phyloP scores from a whole-genome alignment of 1,140 invertebrate genomes.

The Chrysopa pallens region DNA sequence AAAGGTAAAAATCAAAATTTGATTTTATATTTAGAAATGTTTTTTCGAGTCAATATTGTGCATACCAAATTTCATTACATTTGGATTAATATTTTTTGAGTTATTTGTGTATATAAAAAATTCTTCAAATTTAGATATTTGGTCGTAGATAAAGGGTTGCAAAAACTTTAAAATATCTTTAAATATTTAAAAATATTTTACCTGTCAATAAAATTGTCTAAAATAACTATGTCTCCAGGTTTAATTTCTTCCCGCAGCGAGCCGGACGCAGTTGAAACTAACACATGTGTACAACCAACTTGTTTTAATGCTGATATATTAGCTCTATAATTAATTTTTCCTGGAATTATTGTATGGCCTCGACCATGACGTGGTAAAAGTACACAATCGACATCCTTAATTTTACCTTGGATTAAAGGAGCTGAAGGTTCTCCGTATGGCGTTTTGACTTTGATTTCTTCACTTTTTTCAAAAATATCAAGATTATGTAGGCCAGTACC shows the following conservation, averaged over 20 bases:
- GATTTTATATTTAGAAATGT: too few relatives aligned
- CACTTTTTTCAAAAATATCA: slow-evolving; percentile 52
- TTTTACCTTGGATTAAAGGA: slow-evolving; percentile 54
- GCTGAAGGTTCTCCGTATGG: slow-evolving; percentile 79
- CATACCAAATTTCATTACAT: too few relatives aligned
- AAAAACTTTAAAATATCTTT: too few relatives aligned
- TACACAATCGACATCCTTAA: slow-evolving; percentile 60
- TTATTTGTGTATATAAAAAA: too few relatives aligned
- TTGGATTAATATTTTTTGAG: too few relatives aligned
- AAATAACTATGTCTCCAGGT: slow-evolving; percentile 77
- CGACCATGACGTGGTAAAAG: slow-evolving; percentile 80
- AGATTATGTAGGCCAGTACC: slow-evolving; percentile 84
- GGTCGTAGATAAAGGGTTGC: too few relatives aligned
- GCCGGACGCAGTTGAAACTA: slow-evolving; percentile 84
- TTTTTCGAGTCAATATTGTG: too few relatives aligned
- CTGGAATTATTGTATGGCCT: slow-evolving; percentile 62
- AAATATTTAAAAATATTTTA: too few relatives aligned
- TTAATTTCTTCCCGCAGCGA: slow-evolving; percentile 73
- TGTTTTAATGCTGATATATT: slow-evolving; percentile 88
- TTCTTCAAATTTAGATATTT: too few relatives aligned
- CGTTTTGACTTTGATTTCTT: slow-evolving; percentile 46
- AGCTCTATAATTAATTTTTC: slow-evolving; percentile 79
- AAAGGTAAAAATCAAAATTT: too few relatives aligned
- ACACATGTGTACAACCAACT: slow-evolving; percentile 76
- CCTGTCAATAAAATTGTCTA: slow-evolving; percentile 91